A percentile compares a stretch with the other conserved stretches of the same genome.
These are phyloP conservation scores for Ceratoteleas bidentatus DNA, from an alignment of 1,140 invertebrate species.

Conservation along the genomic window DNA sequence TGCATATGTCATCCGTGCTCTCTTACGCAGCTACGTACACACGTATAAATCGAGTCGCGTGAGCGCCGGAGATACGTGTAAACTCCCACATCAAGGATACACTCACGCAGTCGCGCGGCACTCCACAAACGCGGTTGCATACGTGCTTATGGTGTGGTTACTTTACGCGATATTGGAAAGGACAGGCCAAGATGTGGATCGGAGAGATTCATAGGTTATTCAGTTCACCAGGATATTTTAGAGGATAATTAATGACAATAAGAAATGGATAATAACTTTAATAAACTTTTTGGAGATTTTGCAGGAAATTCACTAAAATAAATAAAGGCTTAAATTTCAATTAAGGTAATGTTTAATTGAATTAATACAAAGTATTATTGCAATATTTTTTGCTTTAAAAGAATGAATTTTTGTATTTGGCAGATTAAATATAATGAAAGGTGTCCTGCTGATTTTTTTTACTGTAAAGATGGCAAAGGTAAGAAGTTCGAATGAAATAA, in stretches of 20 bases:
- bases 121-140: slow-evolving; percentile 37
- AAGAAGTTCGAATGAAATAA: too few relatives aligned
- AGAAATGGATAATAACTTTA: too few relatives aligned
- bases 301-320: too few relatives aligned
- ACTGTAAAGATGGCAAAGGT: too few relatives aligned
- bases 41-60: slow-evolving; percentile 18
- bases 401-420: too few relatives aligned
- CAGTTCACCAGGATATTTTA: slow-evolving; percentile 13
- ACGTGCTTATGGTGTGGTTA: slow-evolving; percentile 55
- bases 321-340: too few relatives aligned
- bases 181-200: slow-evolving; percentile 58
- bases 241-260: slow-evolving; percentile 11
- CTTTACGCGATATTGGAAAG: slow-evolving; percentile 54
- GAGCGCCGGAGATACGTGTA: slow-evolving; percentile 39
- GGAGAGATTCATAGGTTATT: slow-evolving; percentile 27
- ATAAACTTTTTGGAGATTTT: too few relatives aligned
- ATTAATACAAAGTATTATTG: too few relatives aligned
- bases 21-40: slow-evolving; percentile 52
- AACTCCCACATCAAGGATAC: slow-evolving; percentile 46
- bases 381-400: too few relatives aligned
- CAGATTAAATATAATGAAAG: too few relatives aligned
- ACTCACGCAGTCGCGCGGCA: slow-evolving; percentile 31
- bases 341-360: too few relatives aligned
- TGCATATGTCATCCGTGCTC: slow-evolving; percentile 72
- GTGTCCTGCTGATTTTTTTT: too few relatives aligned